phyloP scores from a whole-genome alignment of 2,888 invertebrate genomes.

The Exephanes ischioxanthus region DNA sequence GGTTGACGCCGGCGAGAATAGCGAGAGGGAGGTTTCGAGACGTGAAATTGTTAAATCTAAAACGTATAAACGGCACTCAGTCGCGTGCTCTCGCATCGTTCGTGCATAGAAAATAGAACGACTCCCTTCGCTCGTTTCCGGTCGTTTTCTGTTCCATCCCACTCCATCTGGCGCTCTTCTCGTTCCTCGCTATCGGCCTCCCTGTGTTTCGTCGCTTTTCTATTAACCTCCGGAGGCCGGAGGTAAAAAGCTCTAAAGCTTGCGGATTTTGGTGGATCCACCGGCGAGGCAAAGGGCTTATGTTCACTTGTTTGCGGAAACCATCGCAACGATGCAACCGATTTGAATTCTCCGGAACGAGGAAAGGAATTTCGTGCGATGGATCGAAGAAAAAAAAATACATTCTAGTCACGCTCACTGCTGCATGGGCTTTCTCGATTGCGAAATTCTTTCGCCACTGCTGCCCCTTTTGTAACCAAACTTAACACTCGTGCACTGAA shows the following conservation, averaged over 20 bases:
- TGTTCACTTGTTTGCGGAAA: not conserved
- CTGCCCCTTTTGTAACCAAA: not conserved
- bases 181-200: not conserved
- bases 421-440: conserved; percentile 12
- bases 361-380: conserved; percentile 17
- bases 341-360: conserved; percentile 20
- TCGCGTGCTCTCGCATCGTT: conserved; percentile 16
- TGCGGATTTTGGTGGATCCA: conserved; percentile 8
- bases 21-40: conserved; percentile 35
- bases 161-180: not conserved
- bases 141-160: conserved; percentile 14
- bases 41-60: conserved; percentile 56
- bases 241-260: conserved; percentile 9
- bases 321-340: conserved; percentile 7
- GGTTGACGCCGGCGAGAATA: conserved; percentile 1
- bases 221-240: not conserved
- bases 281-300: not conserved
- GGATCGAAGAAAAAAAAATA: conserved; percentile 6
- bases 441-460: not conserved
- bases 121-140: conserved; percentile 34
- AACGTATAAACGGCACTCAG: conserved; percentile 27
- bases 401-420: conserved; percentile 34
- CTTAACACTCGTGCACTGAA: not conserved
- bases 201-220: conserved; percentile 33
- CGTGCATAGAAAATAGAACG: conserved; percentile 53